Evolutionary conservation across 1,140 invertebrate genomes (phyloP).

Genomic region (fruit fly (Drosophila melanogaster)): DNA sequence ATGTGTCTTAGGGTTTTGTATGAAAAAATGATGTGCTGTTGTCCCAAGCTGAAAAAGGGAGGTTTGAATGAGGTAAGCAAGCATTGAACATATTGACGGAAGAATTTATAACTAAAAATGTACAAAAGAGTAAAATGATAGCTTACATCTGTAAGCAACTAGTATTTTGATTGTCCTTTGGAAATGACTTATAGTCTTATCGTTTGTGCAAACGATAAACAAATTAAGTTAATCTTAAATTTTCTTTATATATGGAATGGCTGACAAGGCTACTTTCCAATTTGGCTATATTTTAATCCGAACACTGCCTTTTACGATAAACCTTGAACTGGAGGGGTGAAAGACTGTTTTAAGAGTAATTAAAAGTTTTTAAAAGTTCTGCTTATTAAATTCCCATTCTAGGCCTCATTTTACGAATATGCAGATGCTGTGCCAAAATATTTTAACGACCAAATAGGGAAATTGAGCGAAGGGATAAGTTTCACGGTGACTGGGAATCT

Average conservation of each 20-base stretch:
- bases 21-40: slow-evolving; percentile 56
- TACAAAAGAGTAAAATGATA: no score
- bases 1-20: slow-evolving; percentile 61
- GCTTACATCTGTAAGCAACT: no score
- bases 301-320: slow-evolving; percentile 22
- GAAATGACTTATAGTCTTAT: background rate
- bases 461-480: slow-evolving; percentile 69
- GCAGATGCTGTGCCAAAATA: slow-evolving; percentile 64
- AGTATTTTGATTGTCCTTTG: background rate
- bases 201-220: background rate
- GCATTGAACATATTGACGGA: background rate
- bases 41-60: slow-evolving; percentile 38
- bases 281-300: background rate
- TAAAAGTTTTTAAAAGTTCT: background rate
- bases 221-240: no score
- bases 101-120: background rate
- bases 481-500: slow-evolving; percentile 71
- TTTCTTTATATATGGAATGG: no score
- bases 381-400: background rate
- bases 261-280: background rate
- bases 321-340: background rate
- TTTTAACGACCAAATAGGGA: slow-evolving; percentile 61
- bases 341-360: background rate
- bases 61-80: slow-evolving; percentile 75
- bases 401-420: slow-evolving; percentile 77